Percentiles rank a stretch among this genome's conserved stretches.
phyloP scores from a whole-genome alignment of 2,888 invertebrate species.

The Rotaria socialis region DNA sequence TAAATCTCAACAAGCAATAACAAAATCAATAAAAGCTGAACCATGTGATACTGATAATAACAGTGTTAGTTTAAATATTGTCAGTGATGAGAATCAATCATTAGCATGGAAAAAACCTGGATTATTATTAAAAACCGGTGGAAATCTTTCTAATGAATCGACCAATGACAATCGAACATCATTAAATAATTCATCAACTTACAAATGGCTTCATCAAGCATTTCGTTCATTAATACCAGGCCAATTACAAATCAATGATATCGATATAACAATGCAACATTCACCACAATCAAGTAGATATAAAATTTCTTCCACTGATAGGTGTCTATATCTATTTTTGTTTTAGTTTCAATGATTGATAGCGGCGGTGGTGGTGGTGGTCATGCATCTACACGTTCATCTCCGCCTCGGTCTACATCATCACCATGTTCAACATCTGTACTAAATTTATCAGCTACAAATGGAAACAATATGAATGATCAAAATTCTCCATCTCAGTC shows the following conservation, averaged over 20 bases:
- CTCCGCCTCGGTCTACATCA: not conserved
- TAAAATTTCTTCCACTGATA: not conserved
- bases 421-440: conserved; percentile 13
- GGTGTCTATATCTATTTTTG: not conserved
- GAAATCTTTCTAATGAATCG: not conserved
- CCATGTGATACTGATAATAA: conserved; percentile 34
- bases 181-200: not conserved
- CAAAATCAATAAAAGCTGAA: not conserved
- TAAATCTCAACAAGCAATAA: not conserved
- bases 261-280: not conserved
- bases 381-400: not conserved
- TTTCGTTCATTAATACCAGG: not conserved
- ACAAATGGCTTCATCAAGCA: conserved; percentile 32
- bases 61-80: not conserved
- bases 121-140: not conserved
- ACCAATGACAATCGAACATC: not conserved
- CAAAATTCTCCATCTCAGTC: not conserved
- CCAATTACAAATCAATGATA: not conserved
- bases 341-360: not conserved
- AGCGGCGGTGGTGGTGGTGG: not conserved
- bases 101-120: not conserved
- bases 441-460: not conserved
- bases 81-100: not conserved
- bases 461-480: not conserved
- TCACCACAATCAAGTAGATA: not conserved